These are phyloP conservation scores for Tiliqua scincoides DNA, from an alignment of 2,113 vertebrate genomes.

Conservation along the genomic window DNA sequence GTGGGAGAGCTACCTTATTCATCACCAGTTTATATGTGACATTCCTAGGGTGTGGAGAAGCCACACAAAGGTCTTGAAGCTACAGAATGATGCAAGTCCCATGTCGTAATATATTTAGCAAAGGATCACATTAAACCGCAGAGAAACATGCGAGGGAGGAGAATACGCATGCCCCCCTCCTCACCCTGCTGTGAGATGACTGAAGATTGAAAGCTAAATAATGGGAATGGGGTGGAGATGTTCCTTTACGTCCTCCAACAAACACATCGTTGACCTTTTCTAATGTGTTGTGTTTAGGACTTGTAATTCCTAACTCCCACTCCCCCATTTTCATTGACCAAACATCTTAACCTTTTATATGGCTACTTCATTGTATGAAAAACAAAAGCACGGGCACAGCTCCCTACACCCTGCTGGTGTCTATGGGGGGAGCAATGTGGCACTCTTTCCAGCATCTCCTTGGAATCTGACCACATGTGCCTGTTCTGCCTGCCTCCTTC, in stretches of 20 bases:
- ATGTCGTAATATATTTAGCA: conserved; percentile 18
- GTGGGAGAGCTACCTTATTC: conserved; percentile 22
- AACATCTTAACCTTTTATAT: neutral
- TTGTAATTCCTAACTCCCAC: neutral
- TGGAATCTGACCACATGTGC: neutral
- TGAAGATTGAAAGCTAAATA: neutral
- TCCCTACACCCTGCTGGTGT: neutral
- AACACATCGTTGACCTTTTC: neutral
- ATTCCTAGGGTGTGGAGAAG: conserved; percentile 22
- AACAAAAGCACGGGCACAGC: neutral
- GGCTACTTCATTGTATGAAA: neutral
- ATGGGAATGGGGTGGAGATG: neutral
- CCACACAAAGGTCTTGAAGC: conserved; percentile 25
- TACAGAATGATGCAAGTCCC: conserved; percentile 40
- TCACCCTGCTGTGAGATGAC: conserved; percentile 3
- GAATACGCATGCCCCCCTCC: neutral
- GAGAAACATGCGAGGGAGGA: conserved; percentile 13
- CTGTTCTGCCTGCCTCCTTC: neutral
- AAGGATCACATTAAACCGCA: conserved; percentile 17
- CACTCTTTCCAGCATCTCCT: neutral
- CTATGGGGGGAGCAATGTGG: neutral
- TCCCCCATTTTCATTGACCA: neutral
- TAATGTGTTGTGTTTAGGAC: neutral
- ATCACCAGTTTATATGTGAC: conserved; percentile 29
- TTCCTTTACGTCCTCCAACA: conserved; percentile 20